Evolutionary conservation across 1,140 invertebrate genomes (phyloP), one percentile per base, ranked within the genome.

Genomic region (Lepeophtheirus salmonis): DNA sequence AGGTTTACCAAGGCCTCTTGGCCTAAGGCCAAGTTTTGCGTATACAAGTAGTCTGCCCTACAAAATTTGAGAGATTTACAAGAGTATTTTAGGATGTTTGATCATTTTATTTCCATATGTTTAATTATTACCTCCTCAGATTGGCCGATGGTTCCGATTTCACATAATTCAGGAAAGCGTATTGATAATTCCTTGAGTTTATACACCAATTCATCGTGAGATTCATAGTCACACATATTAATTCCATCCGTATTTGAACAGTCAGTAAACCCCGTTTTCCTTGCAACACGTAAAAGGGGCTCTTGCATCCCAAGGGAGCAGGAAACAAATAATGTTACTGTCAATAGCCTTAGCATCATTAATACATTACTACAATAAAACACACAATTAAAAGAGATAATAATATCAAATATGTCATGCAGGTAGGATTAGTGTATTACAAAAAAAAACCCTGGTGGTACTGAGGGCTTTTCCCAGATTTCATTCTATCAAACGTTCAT

Each of bases 1-100:
- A 0, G 91, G 91, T 63, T 81, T 77, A 56, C 81, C 69, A 26
- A 82, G 22, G 50, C 71, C 66, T 62, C 80, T 14, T 2, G 55
- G 30, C 6, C 30, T 6, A 41, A 41, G 6, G 30, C 30, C 30
- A 41, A 41, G 6, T n/a, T 41, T 41, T 6, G n/a, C 30, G 30
- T 41, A 41, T 6, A 41, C 30, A 6, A 41, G n/a, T 6, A n/a
- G 30, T n/a, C n/a, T 6, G 30, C 30, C 30, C 30, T 41, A 41
- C n/a, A 10, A 10, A 41, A 41, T 10, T 10, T 41, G n/a, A n/a
- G n/a, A n/a, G n/a, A n/a, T n/a, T n/a, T n/a, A n/a, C n/a, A n/a
- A n/a, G n/a, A n/a, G n/a, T n/a, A n/a, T n/a, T n/a, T n/a, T n/a
- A n/a, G n/a, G n/a, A n/a, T n/a, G n/a, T n/a, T n/a, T n/a, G n/a